A percentile compares a stretch with the other conserved stretches of the same genome.
Evolutionary conservation across 1,140 invertebrate genomes (phyloP).

Genomic region (Tenebrio molitor): DNA sequence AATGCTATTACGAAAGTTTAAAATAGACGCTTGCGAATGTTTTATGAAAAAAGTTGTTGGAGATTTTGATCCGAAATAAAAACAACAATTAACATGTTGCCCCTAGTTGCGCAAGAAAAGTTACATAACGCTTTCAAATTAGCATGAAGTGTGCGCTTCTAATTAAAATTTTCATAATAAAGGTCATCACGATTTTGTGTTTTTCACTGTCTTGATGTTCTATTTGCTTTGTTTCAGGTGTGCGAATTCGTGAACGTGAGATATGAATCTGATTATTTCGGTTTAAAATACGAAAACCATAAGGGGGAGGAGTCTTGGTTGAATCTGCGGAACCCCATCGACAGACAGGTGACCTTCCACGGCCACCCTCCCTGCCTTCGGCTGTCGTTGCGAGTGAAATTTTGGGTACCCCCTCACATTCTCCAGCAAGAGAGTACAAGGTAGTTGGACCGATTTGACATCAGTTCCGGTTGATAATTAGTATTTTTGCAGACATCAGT

Average conservation of each 20-base stretch:
- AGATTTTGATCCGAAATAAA: too few species aligned
- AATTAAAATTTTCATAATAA: neutral
- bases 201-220: neutral
- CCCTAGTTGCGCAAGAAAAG: too few species aligned
- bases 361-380: conserved; percentile 69
- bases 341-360: conserved; percentile 76
- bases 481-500: conserved; percentile 77
- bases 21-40: too few species aligned
- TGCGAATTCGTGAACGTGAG: conserved; percentile 85
- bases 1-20: too few species aligned
- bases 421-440: conserved; percentile 86
- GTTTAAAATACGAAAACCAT: conserved; percentile 78
- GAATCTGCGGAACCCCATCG: conserved; percentile 86
- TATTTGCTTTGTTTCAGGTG: conserved; percentile 74
- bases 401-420: conserved; percentile 91
- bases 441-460: conserved; percentile 64
- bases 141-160: too few species aligned
- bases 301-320: conserved; percentile 86
- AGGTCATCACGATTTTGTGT: neutral
- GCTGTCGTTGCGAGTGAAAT: conserved; percentile 82
- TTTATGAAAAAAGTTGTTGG: too few species aligned
- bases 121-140: too few species aligned
- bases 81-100: too few species aligned
- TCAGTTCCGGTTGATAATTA: neutral
- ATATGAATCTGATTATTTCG: conserved; percentile 90